phyloP scores from a whole-genome alignment of 2,113 vertebrate genomes.

The Bos indicus region DNA sequence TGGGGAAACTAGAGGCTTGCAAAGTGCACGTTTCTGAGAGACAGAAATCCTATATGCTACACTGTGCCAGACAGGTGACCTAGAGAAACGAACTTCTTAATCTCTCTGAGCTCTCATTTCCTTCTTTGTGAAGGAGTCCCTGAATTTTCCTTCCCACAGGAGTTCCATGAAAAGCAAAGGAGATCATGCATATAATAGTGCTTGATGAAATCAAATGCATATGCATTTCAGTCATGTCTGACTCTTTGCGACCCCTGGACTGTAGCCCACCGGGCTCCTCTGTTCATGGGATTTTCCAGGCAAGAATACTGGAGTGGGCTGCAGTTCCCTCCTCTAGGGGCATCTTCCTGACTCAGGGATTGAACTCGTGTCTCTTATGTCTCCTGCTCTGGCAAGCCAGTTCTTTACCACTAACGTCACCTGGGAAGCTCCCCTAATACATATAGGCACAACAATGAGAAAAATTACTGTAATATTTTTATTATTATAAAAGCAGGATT shows the following conservation, averaged over 20 bases:
- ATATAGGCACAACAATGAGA: background rate
- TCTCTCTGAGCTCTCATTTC: background rate
- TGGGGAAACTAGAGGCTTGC: background rate
- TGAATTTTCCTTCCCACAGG: background rate
- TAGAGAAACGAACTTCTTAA: background rate
- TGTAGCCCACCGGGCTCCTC: background rate
- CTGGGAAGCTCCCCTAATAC: background rate
- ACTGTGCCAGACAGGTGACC: background rate
- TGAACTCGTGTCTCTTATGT: background rate
- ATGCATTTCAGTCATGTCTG: background rate
- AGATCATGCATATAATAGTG: background rate
- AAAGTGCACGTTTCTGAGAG: background rate
- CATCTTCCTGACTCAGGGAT: background rate
- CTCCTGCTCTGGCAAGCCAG: background rate
- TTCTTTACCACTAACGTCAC: background rate
- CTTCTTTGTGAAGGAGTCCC: background rate
- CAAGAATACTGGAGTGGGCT: background rate
- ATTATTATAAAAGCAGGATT: background rate
- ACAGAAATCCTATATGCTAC: background rate
- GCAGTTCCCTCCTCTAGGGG: background rate
- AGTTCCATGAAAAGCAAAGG: background rate
- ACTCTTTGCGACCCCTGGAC: background rate
- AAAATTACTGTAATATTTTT: background rate
- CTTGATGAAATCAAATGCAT: background rate
- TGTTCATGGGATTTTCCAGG: background rate